Conservation (phyloP, 2,888 invertebrate species). For the Nemotelus pantherinus region DNA sequence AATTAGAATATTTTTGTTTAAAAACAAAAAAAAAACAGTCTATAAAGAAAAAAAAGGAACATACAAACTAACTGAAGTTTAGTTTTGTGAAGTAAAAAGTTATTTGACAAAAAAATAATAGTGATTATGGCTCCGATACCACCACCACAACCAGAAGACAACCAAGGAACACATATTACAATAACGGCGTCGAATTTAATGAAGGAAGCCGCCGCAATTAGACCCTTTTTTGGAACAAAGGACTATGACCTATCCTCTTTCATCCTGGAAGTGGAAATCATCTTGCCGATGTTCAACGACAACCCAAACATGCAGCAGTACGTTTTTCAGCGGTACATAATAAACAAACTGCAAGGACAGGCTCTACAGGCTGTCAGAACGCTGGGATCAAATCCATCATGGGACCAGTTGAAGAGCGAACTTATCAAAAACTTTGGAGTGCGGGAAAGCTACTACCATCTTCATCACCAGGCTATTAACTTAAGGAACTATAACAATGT, state of each 20-base stretch:
- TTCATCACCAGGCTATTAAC: conserved; percentile 36
- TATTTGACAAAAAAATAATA: neutral
- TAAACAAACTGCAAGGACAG: conserved; percentile 43
- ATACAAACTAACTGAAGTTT: too few relatives aligned
- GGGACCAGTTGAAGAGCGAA: conserved; percentile 47
- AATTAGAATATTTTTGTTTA: too few relatives aligned
- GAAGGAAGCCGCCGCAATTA: conserved; percentile 7
- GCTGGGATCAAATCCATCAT: conserved; percentile 46
- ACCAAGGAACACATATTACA: neutral
- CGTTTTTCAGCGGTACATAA: neutral
- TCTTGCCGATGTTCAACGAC: too few relatives aligned
- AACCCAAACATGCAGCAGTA: neutral
- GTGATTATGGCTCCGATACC: neutral
- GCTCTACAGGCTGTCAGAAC: conserved; percentile 46
- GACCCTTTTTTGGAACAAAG: neutral
- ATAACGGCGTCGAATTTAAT: neutral
- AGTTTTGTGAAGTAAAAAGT: neutral
- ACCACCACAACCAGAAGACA: neutral
- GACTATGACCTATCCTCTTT: conserved; percentile 16
- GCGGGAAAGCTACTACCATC: neutral
- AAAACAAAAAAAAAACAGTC: too few relatives aligned
- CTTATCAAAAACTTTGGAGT: conserved; percentile 43
- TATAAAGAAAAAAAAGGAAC: too few relatives aligned
- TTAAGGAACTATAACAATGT: conserved; percentile 42
- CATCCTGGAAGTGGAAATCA: conserved; percentile 5